These are phyloP conservation scores for Sapayoa aenigma DNA, from an alignment of 2,113 vertebrate species.

Conservation along the genomic window DNA sequence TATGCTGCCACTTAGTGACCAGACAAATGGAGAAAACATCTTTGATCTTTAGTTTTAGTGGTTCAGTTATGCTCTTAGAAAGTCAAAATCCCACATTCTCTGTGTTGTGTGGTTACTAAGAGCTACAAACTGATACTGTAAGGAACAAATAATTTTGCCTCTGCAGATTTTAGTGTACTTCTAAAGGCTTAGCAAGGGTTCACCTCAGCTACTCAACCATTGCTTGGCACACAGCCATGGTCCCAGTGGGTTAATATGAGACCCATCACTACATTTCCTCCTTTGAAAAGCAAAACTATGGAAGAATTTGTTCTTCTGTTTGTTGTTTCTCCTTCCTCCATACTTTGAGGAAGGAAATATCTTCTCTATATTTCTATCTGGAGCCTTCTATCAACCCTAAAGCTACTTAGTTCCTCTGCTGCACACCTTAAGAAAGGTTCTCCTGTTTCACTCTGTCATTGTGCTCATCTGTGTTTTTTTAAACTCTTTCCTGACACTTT, in stretches of 20 bases:
- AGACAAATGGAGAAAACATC: conserved; percentile 65
- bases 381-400: neutral
- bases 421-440: neutral
- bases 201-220: neutral
- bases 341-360: neutral
- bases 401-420: neutral
- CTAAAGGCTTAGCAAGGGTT: conserved; percentile 27
- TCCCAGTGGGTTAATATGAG: neutral
- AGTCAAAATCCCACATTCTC: conserved; percentile 55
- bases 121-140: conserved; percentile 20
- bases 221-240: neutral
- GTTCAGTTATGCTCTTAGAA: conserved; percentile 17
- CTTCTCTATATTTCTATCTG: neutral
- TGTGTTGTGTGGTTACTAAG: conserved; percentile 64
- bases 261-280: neutral
- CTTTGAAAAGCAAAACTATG: neutral
- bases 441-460: neutral
- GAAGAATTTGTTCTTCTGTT: neutral
- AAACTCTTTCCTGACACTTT: neutral
- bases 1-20: conserved; percentile 60
- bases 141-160: conserved; percentile 26
- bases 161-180: conserved; percentile 49
- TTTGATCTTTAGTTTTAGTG: conserved; percentile 60
- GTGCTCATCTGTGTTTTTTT: neutral
- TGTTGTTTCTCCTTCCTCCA: neutral